These are phyloP conservation scores for Euclidia mi DNA, from an alignment of 2,888 invertebrate genomes.

Conservation along the genomic window DNA sequence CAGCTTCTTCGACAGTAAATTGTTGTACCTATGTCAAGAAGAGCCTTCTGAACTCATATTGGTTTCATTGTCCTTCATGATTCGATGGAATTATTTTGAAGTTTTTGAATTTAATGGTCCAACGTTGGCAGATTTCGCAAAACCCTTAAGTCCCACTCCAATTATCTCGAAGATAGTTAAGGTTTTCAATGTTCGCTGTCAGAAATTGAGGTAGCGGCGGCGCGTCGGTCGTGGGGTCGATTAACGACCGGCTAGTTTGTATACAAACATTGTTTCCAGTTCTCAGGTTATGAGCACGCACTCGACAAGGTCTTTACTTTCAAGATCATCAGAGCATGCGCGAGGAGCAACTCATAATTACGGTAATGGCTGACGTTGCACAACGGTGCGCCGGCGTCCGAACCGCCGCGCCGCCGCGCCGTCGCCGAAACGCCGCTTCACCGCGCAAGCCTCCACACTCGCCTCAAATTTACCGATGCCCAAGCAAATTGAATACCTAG, in stretches of 20 bases:
- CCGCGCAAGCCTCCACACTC: constrained; percentile 57
- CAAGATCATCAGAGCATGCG: constrained; percentile 87
- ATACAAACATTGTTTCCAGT: constrained; percentile 80
- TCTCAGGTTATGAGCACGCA: constrained; percentile 76
- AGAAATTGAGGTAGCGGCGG: not conserved
- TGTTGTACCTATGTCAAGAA: too few species aligned
- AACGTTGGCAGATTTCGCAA: too few species aligned
- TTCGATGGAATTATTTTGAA: too few species aligned
- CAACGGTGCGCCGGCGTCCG: constrained; percentile 63
- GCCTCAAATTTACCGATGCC: constrained; percentile 69
- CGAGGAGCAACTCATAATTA: constrained; percentile 84
- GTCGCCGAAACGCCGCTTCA: constrained; percentile 44
- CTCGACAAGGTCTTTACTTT: constrained; percentile 87
- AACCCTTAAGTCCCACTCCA: too few species aligned
- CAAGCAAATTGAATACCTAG: constrained; percentile 55
- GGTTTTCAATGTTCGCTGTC: not conserved
- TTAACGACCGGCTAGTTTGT: constrained; percentile 65
- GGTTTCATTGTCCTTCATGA: too few species aligned
- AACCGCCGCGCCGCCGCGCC: constrained; percentile 33
- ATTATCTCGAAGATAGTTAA: not conserved
- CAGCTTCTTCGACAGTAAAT: constrained; percentile 5
- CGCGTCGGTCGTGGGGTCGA: constrained; percentile 29
- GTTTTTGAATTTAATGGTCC: too few species aligned
- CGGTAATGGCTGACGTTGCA: constrained; percentile 82
- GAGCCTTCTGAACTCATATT: too few species aligned